Percentiles rank a stretch among this genome's conserved stretches.
These are phyloP conservation scores for Arvicanthis niloticus DNA, from an alignment of 2,113 vertebrate genomes.

Conservation along the genomic window DNA sequence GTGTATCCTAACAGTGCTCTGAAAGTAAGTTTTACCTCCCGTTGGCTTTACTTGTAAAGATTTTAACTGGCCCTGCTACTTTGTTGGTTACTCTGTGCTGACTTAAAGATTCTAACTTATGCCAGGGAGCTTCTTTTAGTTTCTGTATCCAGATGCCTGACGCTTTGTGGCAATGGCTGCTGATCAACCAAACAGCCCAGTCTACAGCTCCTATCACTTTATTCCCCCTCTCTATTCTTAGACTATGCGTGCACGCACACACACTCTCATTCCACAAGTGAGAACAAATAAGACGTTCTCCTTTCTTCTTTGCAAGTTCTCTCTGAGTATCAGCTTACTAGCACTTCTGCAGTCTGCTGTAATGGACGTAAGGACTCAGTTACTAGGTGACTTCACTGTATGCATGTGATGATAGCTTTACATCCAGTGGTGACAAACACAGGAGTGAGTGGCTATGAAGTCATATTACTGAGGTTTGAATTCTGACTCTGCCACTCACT, in stretches of 20 bases:
- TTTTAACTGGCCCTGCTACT: not conserved
- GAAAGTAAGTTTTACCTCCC: not conserved
- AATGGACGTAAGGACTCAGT: not conserved
- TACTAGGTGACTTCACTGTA: not conserved
- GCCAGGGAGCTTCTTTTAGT: not conserved
- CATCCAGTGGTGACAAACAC: not conserved
- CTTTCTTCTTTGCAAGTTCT: not conserved
- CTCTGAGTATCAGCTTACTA: not conserved
- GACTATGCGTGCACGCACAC: not conserved
- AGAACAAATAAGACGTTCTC: not conserved
- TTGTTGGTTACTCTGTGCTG: not conserved
- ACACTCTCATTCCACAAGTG: not conserved
- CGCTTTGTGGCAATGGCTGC: not conserved
- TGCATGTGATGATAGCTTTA: not conserved
- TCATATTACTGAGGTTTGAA: not conserved
- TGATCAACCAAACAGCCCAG: not conserved
- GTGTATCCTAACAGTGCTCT: accelerated
- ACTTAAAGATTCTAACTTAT: not conserved
- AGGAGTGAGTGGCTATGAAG: not conserved
- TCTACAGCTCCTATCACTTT: accelerated
- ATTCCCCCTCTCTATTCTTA: not conserved
- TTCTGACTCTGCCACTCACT: not conserved
- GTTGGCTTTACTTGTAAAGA: not conserved
- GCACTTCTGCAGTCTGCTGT: not conserved
- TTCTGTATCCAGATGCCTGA: not conserved